Evolutionary conservation across 37 sponge, comb jelly and placozoan species (phyloP), one percentile per base, ranked within the genome.

Genomic region (Ianthella basta): DNA sequence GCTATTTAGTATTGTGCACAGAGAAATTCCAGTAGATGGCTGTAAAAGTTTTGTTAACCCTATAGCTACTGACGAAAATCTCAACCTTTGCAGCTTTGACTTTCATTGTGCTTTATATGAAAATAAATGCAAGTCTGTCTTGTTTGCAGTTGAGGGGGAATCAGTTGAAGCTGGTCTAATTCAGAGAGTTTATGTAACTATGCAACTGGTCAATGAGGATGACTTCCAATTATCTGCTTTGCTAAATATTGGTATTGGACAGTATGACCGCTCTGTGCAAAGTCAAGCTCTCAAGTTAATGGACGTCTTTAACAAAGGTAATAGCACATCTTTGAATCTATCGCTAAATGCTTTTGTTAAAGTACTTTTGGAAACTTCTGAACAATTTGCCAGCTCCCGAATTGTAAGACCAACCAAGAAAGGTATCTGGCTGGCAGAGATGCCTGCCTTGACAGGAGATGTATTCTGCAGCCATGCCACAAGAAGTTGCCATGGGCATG

Each of bases 191-290:
- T 14, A 3, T 0, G 60, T 69, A 3, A 83, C 85, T 40, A 24
- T 92, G 5, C 33, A 92, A 14, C 19, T 53, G 59, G 86, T 86
- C 44, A 84, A 83, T 18, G 23, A 59, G 0, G 35, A 41, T 0
- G 74, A 68, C 21, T 70, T 55, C 36, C 44, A 61, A 5, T 91
- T 88, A 5, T 82, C 87, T 39, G 72, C 92, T n/a, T 74, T 88
- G 18, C 88, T 88, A 44, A 88, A 83, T 54, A 85, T 91, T 82
- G 88, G 86, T 2, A 91, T 86, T 50, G 92, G 88, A 14, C 35
- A 21, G 21, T 25, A 80, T 41, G 56, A 41, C n/a, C 81, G 39
- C 29, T 29, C 84, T 33, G 53, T 85, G 60, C 37, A 65, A n/a
- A n/a, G n/a, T n/a, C n/a, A n/a, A n/a, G n/a, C n/a, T n/a, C n/a